Evolutionary conservation across 2,797 vertebrate species (phyloP).

Genomic region (Epinephelus awoara): DNA sequence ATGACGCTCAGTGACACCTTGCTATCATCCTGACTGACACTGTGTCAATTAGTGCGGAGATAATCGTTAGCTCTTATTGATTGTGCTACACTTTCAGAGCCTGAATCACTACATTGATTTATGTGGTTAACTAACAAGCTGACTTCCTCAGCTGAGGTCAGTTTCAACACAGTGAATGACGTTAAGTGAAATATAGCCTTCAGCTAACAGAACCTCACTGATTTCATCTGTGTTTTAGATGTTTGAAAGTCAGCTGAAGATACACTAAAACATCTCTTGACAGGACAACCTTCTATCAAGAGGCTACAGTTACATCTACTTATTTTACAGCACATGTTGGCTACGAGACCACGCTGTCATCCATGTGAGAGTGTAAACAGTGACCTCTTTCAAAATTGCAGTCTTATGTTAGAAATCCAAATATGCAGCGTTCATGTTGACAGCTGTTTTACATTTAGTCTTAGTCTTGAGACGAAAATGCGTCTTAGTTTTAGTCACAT

Average conservation of each 20-base stretch:
- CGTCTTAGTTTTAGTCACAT: too few relatives aligned
- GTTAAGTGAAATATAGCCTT: not conserved
- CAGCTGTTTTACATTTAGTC: too few relatives aligned
- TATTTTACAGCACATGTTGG: too few relatives aligned
- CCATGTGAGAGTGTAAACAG: too few relatives aligned
- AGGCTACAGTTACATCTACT: not conserved
- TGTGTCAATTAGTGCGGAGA: not conserved
- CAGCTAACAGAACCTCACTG: not conserved
- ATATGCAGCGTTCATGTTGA: too few relatives aligned
- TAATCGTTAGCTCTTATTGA: not conserved
- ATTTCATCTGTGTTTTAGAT: not conserved
- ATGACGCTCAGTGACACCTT: not conserved
- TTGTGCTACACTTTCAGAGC: not conserved
- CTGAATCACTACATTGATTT: not conserved
- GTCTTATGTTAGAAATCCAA: too few relatives aligned
- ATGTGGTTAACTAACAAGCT: not conserved
- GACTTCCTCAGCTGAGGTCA: not conserved
- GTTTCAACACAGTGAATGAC: constrained; percentile 8
- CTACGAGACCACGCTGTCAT: too few relatives aligned
- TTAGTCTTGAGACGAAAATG: too few relatives aligned
- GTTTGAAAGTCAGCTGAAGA: not conserved
- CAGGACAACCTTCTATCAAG: too few relatives aligned
- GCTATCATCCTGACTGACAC: not conserved
- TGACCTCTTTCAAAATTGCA: too few relatives aligned
- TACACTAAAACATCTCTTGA: not conserved